Evolutionary conservation across 2,888 invertebrate species (phyloP), one percentile per base, ranked within the genome.

Genomic region (Capitulum mitella): DNA sequence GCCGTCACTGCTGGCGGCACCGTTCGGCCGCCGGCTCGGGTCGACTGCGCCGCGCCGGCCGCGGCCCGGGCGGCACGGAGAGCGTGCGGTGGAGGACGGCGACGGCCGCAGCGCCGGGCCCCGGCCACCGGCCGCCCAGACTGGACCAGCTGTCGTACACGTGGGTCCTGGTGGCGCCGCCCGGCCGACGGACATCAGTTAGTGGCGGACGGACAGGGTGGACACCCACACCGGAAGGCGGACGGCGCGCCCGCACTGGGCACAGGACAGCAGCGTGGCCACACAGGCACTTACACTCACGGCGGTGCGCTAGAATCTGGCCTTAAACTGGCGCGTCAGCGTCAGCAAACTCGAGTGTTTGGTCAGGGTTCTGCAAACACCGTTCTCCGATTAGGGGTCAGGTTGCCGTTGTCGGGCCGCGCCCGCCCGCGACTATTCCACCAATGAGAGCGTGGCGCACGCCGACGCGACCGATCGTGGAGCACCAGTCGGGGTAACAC

Each of bases 301-400:
- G 61, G 16, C 29, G 61, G 32, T 16, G 61, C 61, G 61, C 70
- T 70, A 70, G 70, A 70, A 70, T 10, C 70, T 14, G 19, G 70
- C 70, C 37, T 70, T 70, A 70, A 70, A 70, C 37, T 70, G 70
- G 34, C 70, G 32, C 6, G 34, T 37, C 37, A 70, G 70, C 70
- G 70, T 70, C 70, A 70, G 70, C 70, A 70, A 70, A 22, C 70
- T 70, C 70, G 70, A 70, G 37, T 70, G 70, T 37, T 70, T 70
- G 37, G 70, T 70, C 70, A 70, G 70, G 34, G 70, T 70, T 70
- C 70, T 70, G 70, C 70, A 29, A 37, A 70, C 37, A 70, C 70
- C 70, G 37, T 12, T 37, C 37, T 43, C n/a, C 16, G 34, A 37
- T 70, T 70, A 70, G 70, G 37, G 37, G 37, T n/a, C n/a, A n/a